phyloP scores from a whole-genome alignment of 2,888 invertebrate genomes.

The Andrena camellia region DNA sequence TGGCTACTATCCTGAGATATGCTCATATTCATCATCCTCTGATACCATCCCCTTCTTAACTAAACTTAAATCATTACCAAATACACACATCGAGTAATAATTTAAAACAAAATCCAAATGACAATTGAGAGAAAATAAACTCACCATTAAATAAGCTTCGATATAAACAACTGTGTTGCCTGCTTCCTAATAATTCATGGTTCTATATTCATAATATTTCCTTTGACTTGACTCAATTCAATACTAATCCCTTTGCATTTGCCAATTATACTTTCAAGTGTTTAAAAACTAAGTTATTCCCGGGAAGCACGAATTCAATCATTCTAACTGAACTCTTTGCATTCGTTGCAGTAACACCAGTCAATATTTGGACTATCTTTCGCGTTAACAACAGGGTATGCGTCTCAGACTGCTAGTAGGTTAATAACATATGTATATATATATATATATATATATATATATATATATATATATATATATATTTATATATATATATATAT shows the following conservation, averaged over 20 bases:
- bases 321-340: constrained; percentile 7
- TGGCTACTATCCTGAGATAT: no score
- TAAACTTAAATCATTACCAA: no score
- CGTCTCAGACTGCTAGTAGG: constrained; percentile 47
- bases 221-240: no score
- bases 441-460: background rate
- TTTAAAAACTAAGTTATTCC: background rate
- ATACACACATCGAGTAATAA: no score
- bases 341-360: constrained; percentile 48
- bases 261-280: background rate
- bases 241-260: background rate
- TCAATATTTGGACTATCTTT: constrained; percentile 40
- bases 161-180: no score
- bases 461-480: background rate
- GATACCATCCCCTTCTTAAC: no score
- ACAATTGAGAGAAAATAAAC: no score
- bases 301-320: background rate
- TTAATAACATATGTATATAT: background rate
- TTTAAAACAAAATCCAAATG: no score
- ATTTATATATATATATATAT: background rate
- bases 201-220: no score
- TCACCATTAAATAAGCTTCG: no score
- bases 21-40: no score
- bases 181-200: no score
- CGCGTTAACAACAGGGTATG: constrained; percentile 57